These are phyloP conservation scores for Dinothrombium tinctorium DNA, from an alignment of 1,140 invertebrate species.

Conservation along the genomic window DNA sequence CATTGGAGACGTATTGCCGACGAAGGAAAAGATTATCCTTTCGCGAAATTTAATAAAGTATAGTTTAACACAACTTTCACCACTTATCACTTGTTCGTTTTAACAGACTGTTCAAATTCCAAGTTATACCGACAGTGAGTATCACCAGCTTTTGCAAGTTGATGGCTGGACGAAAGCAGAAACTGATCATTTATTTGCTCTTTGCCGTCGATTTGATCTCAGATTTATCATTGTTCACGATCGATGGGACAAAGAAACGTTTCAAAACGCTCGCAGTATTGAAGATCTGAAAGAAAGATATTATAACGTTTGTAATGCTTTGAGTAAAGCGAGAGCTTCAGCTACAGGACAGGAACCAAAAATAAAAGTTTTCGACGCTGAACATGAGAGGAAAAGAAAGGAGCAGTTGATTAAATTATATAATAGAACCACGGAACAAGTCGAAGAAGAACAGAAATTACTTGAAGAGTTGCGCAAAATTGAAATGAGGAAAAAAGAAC, in stretches of 20 bases:
- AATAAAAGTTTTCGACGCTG: conserved; percentile 67
- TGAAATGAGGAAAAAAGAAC: conserved; percentile 84
- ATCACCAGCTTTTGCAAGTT: conserved; percentile 52
- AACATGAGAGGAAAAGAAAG: conserved; percentile 78
- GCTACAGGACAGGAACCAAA: conserved; percentile 41
- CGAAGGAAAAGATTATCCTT: conserved; percentile 84
- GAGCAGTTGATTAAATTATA: conserved; percentile 79
- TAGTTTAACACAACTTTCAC: conserved; percentile 4
- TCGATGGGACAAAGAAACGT: conserved; percentile 18
- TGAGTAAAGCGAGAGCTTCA: conserved; percentile 28
- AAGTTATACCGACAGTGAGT: conserved; percentile 70
- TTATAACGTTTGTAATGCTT: conserved; percentile 29
- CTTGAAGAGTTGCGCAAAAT: conserved; percentile 79
- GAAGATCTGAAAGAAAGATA: conserved; percentile 88
- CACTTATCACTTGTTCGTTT: not conserved
- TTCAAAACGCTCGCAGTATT: conserved; percentile 36
- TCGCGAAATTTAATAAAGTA: conserved; percentile 88
- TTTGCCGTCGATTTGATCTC: conserved; percentile 65
- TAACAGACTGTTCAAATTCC: conserved; percentile 57
- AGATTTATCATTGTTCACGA: conserved; percentile 66
- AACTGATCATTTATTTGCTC: conserved; percentile 83
- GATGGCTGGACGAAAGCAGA: conserved; percentile 76
- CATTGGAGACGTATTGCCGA: conserved; percentile 79
- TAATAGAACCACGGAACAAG: conserved; percentile 74
- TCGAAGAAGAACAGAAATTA: conserved; percentile 85